Conservation (phyloP, 2,797 vertebrate species). For the Sebastolobus altivelis region DNA sequence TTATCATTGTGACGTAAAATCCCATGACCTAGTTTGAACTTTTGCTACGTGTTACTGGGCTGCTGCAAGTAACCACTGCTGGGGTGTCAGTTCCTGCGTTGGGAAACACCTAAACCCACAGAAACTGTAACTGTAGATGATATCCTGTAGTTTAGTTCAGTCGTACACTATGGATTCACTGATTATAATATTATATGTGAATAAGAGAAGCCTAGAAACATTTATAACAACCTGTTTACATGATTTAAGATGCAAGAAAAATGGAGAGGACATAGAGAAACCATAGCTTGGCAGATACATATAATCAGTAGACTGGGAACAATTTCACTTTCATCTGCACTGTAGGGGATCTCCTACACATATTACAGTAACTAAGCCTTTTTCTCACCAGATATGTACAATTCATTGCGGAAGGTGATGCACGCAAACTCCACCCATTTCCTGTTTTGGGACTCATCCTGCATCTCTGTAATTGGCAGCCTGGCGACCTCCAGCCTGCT, state of each 20-base stretch:
- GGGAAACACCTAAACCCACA: slow-evolving; percentile 67
- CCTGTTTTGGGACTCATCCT: slow-evolving; percentile 90
- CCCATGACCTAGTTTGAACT: background rate
- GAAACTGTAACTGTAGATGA: slow-evolving; percentile 1
- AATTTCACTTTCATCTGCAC: slow-evolving; percentile 16
- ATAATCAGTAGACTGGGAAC: background rate
- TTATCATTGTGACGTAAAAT: background rate
- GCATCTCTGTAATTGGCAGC: slow-evolving; percentile 91
- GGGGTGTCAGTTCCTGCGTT: slow-evolving; percentile 47
- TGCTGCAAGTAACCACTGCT: slow-evolving; percentile 1
- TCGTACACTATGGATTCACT: background rate
- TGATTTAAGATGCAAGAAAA: background rate
- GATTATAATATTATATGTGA: background rate
- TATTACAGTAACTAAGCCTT: background rate
- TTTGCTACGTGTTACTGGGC: background rate
- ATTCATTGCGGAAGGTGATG: slow-evolving; percentile 95
- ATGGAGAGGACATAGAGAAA: background rate
- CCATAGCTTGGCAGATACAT: background rate
- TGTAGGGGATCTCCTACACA: background rate
- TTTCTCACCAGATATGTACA: slow-evolving; percentile 93
- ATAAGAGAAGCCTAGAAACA: background rate
- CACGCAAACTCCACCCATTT: slow-evolving; percentile 99
- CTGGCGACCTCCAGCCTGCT: slow-evolving; percentile 96
- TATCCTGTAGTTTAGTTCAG: slow-evolving; percentile 30
- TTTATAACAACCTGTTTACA: background rate